A percentile compares a stretch with the other conserved stretches of the same genome.
These are phyloP conservation scores for Aldrovandia affinis DNA, from an alignment of 2,797 vertebrate species.

Conservation along the genomic window DNA sequence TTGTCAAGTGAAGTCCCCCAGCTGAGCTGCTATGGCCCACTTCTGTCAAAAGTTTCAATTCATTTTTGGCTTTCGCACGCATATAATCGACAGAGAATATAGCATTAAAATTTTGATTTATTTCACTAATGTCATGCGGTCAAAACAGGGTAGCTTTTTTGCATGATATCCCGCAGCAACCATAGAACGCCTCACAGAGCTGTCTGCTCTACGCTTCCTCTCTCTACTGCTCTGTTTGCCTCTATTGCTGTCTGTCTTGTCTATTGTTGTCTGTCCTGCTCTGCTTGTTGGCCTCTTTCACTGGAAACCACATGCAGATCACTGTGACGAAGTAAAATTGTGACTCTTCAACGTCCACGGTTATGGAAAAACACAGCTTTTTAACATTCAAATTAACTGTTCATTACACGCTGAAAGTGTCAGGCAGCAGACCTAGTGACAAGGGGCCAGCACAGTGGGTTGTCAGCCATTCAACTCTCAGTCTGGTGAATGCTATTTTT, in stretches of 20 bases:
- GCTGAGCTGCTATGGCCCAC: neutral
- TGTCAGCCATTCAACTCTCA: neutral
- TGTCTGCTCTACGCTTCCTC: neutral
- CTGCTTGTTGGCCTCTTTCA: neutral
- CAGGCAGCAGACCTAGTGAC: neutral
- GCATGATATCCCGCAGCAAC: neutral
- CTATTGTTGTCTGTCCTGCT: neutral
- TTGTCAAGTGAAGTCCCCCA: neutral
- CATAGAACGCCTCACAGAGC: neutral
- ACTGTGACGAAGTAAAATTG: neutral
- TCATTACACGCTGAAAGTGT: neutral
- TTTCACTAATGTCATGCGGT: neutral
- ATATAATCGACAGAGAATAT: neutral
- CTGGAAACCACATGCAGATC: neutral
- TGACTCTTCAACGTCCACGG: neutral
- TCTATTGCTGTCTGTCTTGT: neutral
- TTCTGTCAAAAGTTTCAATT: constrained; percentile 4
- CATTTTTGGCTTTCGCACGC: neutral
- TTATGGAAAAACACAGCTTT: neutral
- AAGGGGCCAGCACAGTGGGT: neutral
- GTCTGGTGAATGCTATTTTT: neutral
- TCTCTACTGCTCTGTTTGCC: neutral
- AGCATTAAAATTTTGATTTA: neutral
- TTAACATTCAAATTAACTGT: neutral
- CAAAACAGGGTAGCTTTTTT: neutral